Evolutionary conservation across 2,797 vertebrate species (phyloP).

Genomic region (Rhinella marina): DNA sequence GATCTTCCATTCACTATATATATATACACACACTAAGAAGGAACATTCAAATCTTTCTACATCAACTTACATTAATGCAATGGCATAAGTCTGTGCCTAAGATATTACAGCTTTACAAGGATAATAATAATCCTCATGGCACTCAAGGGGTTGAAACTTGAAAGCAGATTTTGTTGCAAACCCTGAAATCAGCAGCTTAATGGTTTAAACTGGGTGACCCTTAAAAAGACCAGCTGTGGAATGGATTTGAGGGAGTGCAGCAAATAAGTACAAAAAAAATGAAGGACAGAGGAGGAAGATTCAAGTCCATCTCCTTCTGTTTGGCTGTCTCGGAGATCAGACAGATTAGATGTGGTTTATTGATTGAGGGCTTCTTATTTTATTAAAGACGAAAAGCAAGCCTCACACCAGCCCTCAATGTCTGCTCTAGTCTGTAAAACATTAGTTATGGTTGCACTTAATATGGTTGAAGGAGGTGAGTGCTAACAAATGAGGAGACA

Average conservation of each 20-base stretch:
- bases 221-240: slow-evolving; percentile 49
- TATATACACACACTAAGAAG: not conserved
- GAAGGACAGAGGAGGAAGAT: slow-evolving; percentile 49
- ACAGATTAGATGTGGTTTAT: slow-evolving; percentile 64
- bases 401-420: slow-evolving; percentile 51
- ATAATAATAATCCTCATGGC: slow-evolving; percentile 51
- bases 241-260: slow-evolving; percentile 48
- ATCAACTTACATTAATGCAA: slow-evolving; percentile 26
- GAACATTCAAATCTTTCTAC: not conserved
- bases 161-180: slow-evolving; percentile 54
- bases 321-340: slow-evolving; percentile 59
- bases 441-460: slow-evolving; percentile 46
- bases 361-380: slow-evolving; percentile 61
- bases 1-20: not conserved
- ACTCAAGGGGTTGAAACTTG: slow-evolving; percentile 50
- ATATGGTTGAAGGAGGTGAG: slow-evolving; percentile 40
- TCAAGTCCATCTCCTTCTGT: slow-evolving; percentile 56
- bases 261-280: slow-evolving; percentile 49
- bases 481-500: slow-evolving; percentile 48
- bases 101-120: slow-evolving; percentile 50
- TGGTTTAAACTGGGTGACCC: slow-evolving; percentile 52
- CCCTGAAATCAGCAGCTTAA: slow-evolving; percentile 50
- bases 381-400: slow-evolving; percentile 59
- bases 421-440: slow-evolving; percentile 56
- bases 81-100: slow-evolving; percentile 37